These are phyloP conservation scores for Pterostichus madidus DNA, from an alignment of 2,888 invertebrate species.

Conservation along the genomic window DNA sequence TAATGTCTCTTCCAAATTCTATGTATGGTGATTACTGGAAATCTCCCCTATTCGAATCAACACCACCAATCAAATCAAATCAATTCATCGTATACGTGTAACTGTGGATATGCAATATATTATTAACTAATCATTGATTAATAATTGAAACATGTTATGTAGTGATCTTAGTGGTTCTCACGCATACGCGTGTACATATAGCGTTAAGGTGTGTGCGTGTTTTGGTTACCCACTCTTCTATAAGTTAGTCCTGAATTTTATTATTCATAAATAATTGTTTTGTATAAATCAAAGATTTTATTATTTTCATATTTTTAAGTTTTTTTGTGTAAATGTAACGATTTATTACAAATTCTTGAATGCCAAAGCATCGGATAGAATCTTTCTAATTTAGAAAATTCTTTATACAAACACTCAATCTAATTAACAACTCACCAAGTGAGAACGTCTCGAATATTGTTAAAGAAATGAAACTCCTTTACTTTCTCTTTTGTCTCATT, in stretches of 20 bases:
- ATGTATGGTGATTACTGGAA: slow-evolving; percentile 57
- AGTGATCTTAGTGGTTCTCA: slow-evolving; percentile 55
- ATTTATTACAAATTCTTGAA: slow-evolving; percentile 64
- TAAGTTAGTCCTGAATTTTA: slow-evolving; percentile 58
- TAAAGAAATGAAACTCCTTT: slow-evolving; percentile 35
- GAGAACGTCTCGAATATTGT: slow-evolving; percentile 57
- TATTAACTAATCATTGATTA: slow-evolving; percentile 55
- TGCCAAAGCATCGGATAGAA: slow-evolving; percentile 63
- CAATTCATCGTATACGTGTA: slow-evolving; percentile 67
- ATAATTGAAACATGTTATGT: slow-evolving; percentile 60
- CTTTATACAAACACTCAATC: slow-evolving; percentile 34
- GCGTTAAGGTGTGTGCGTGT: slow-evolving; percentile 36
- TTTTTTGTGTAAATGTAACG: slow-evolving; percentile 69
- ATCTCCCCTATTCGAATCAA: slow-evolving; percentile 60
- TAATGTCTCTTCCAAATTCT: slow-evolving; percentile 56
- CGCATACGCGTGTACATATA: slow-evolving; percentile 50
- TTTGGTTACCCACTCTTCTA: slow-evolving; percentile 60
- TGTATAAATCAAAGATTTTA: slow-evolving; percentile 74
- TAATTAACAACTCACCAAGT: slow-evolving; percentile 53
- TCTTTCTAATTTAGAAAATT: slow-evolving; percentile 48
- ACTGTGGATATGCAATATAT: slow-evolving; percentile 59
- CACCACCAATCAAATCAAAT: slow-evolving; percentile 60
- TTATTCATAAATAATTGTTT: slow-evolving; percentile 71
- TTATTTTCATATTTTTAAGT: slow-evolving; percentile 72
- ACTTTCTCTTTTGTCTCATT: slow-evolving; percentile 32